These are phyloP conservation scores for Cranoglanis bouderius DNA, from an alignment of 2,113 vertebrate species.

Conservation along the genomic window DNA sequence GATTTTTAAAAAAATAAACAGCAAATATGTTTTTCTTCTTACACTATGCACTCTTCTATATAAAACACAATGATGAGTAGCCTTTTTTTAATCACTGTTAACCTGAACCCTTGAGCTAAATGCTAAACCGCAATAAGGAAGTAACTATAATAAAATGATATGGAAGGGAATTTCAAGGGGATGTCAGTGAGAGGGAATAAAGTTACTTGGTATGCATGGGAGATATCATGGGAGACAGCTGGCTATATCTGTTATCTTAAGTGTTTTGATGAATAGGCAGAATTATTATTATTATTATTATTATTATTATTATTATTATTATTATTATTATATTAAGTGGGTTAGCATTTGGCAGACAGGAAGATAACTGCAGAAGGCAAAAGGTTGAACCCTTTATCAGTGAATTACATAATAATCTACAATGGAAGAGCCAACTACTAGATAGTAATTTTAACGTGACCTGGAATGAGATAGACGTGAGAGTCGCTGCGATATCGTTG, in stretches of 20 bases:
- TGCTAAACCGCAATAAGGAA: not conserved
- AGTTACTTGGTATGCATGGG: not conserved
- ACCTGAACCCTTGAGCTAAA: constrained; percentile 4
- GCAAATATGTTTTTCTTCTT: not conserved
- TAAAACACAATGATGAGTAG: not conserved
- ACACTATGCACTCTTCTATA: not conserved
- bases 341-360: not conserved
- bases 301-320: not conserved
- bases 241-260: not conserved
- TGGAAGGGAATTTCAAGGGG: not conserved
- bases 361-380: not conserved
- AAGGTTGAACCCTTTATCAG: not conserved
- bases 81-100: not conserved
- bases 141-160: not conserved
- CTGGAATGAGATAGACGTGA: not conserved
- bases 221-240: not conserved
- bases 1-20: too few species aligned
- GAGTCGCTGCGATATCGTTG: not conserved
- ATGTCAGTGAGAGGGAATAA: not conserved
- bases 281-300: not conserved
- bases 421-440: not conserved
- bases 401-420: not conserved
- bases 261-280: not conserved
- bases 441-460: not conserved
- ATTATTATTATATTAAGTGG: not conserved